Percentiles rank a stretch among this genome's conserved stretches.
phyloP scores from a whole-genome alignment of 1,140 invertebrate species.

The Apocrypta bakeri region DNA sequence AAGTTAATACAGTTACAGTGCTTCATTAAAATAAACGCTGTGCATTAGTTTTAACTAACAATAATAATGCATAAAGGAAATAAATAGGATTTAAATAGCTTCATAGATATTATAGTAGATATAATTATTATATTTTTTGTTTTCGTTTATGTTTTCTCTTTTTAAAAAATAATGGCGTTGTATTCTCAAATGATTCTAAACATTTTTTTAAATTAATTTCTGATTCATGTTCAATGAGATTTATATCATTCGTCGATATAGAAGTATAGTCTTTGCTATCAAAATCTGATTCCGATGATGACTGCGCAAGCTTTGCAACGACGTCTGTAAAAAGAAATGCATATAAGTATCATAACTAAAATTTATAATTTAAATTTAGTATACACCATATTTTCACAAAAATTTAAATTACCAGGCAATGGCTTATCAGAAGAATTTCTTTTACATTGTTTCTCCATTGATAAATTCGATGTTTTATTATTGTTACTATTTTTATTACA shows the following conservation, averaged over 20 bases:
- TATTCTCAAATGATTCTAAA: conserved; percentile 74
- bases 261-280: conserved; percentile 54
- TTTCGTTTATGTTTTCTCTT: background rate
- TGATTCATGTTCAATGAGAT: conserved; percentile 60
- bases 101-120: no score
- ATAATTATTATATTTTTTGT: background rate
- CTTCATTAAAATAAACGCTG: no score
- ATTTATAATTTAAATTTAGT: background rate
- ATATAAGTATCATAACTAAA: no score
- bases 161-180: conserved; percentile 59
- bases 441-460: conserved; percentile 55
- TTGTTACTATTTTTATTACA: conserved; percentile 28
- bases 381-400: background rate
- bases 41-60: no score
- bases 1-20: no score
- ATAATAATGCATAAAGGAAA: no score
- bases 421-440: conserved; percentile 71
- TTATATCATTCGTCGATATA: conserved; percentile 47
- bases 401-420: conserved; percentile 67
- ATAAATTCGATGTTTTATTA: conserved; percentile 25
- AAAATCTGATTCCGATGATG: conserved; percentile 67
- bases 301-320: conserved; percentile 61
- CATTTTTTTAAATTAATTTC: conserved; percentile 72
- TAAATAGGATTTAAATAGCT: no score
- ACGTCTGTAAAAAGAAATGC: conserved; percentile 59